Percentiles rank a stretch among this genome's conserved stretches.
These are phyloP conservation scores for Synergus gifuensis DNA, from an alignment of 2,888 invertebrate genomes.

Conservation along the genomic window DNA sequence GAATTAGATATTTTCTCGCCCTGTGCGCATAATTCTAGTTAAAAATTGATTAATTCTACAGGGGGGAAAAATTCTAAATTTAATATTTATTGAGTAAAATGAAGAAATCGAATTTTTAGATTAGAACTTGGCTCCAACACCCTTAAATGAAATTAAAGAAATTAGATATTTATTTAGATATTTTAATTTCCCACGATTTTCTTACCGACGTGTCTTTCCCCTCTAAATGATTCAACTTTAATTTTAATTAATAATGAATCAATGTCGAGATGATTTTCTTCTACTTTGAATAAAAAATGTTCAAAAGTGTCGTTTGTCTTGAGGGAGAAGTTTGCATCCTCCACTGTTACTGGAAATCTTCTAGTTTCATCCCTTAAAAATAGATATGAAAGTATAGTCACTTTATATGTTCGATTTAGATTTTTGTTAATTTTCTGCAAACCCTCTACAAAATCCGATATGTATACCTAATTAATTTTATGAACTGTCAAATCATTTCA, in stretches of 20 bases:
- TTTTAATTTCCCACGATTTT: not conserved
- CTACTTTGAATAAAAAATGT: slow-evolving; percentile 16
- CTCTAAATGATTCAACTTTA: slow-evolving; percentile 22
- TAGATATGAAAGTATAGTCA: not conserved
- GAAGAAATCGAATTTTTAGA: too few relatives aligned
- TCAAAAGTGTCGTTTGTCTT: slow-evolving; percentile 7
- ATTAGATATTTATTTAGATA: not conserved
- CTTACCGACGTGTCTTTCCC: slow-evolving; percentile 20
- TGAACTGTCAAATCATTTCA: too few relatives aligned
- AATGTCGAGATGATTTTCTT: slow-evolving; percentile 24
- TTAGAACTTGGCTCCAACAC: too few relatives aligned
- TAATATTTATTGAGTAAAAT: too few relatives aligned
- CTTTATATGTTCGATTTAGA: not conserved
- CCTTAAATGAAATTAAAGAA: not conserved
- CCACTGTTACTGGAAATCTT: slow-evolving; percentile 30
- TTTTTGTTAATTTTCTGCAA: not conserved
- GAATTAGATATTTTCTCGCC: too few relatives aligned
- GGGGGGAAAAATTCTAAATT: too few relatives aligned
- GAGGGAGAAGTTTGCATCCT: slow-evolving; percentile 4
- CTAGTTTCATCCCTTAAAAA: slow-evolving; percentile 34
- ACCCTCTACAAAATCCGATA: too few relatives aligned
- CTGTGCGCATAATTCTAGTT: too few relatives aligned
- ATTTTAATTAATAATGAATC: slow-evolving; percentile 20
- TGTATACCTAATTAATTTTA: not conserved
- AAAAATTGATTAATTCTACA: too few relatives aligned